phyloP scores from a whole-genome alignment of 2,797 vertebrate genomes.

The Hafferia zeledoni region DNA sequence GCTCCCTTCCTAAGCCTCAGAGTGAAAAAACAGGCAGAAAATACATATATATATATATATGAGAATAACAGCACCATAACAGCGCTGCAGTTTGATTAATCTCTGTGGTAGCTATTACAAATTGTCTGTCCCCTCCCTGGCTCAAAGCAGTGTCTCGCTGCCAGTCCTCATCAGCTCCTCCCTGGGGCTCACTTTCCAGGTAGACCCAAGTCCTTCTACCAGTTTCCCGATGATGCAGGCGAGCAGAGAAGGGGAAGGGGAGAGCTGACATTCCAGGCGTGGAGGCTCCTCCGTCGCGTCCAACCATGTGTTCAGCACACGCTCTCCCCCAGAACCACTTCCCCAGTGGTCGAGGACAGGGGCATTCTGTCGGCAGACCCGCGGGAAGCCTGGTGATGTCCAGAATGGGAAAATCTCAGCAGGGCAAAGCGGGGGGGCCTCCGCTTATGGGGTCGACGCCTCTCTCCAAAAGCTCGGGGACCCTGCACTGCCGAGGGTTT shows the following conservation, averaged over 20 bases:
- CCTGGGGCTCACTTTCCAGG: neutral
- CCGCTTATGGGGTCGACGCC: rapidly evolving
- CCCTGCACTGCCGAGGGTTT: neutral
- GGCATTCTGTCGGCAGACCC: neutral
- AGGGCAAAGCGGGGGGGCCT: neutral
- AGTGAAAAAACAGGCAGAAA: neutral
- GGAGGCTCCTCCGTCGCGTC: neutral
- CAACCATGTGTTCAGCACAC: neutral
- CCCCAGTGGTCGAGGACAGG: neutral
- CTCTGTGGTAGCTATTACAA: neutral
- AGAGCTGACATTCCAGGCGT: neutral
- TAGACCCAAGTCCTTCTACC: neutral
- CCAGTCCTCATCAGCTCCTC: neutral
- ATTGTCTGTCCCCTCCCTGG: neutral
- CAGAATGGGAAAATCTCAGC: neutral
- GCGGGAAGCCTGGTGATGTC: rapidly evolving
- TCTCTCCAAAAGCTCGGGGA: neutral
- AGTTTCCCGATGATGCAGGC: rapidly evolving
- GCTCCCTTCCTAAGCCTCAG: neutral
- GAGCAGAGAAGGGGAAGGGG: neutral
- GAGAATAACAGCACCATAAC: neutral
- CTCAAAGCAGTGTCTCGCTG: rapidly evolving
- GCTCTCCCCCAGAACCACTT: neutral
- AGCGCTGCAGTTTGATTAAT: neutral
- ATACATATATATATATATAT: neutral